Percentiles rank a stretch among this genome's conserved stretches.
These are phyloP conservation scores for Malacoctenus gilli DNA, from an alignment of 2,797 vertebrate genomes.

Conservation along the genomic window DNA sequence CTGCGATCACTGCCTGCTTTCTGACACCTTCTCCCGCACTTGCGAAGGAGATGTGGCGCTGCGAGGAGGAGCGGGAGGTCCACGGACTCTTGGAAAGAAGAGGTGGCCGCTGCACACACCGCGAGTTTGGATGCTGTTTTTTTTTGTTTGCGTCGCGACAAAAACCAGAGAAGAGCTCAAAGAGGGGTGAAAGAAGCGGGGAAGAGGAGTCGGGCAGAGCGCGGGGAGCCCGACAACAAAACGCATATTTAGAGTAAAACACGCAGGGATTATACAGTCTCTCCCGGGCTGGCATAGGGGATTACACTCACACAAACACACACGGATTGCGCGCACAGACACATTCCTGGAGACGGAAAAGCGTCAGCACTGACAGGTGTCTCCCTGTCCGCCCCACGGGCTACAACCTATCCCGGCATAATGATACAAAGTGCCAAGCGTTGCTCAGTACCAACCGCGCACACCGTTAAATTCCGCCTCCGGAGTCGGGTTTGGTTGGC, in stretches of 20 bases:
- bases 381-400: constrained; percentile 53
- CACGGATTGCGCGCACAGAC: constrained; percentile 49
- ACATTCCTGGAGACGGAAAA: constrained; percentile 78
- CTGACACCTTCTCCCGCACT: constrained; percentile 29
- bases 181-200: neutral
- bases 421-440: constrained; percentile 46
- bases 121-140: no score
- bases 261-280: constrained; percentile 47
- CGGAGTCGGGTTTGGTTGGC: constrained; percentile 57
- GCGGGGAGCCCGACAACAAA: constrained; percentile 49
- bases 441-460: constrained; percentile 59
- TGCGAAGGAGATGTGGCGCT: constrained; percentile 16
- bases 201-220: no score
- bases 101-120: no score
- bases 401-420: constrained; percentile 33
- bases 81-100: constrained; percentile 4
- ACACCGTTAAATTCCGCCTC: constrained; percentile 76
- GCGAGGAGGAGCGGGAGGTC: constrained; percentile 33
- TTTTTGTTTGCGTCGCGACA: no score
- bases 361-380: constrained; percentile 77
- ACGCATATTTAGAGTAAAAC: constrained; percentile 61
- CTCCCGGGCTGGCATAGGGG: constrained; percentile 41
- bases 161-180: no score
- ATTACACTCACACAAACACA: constrained; percentile 35
- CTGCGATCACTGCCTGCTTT: neutral